Evolutionary conservation across 2,797 vertebrate genomes (phyloP), one percentile per base, ranked within the genome.

Genomic region (Toxotes lorentzi): DNA sequence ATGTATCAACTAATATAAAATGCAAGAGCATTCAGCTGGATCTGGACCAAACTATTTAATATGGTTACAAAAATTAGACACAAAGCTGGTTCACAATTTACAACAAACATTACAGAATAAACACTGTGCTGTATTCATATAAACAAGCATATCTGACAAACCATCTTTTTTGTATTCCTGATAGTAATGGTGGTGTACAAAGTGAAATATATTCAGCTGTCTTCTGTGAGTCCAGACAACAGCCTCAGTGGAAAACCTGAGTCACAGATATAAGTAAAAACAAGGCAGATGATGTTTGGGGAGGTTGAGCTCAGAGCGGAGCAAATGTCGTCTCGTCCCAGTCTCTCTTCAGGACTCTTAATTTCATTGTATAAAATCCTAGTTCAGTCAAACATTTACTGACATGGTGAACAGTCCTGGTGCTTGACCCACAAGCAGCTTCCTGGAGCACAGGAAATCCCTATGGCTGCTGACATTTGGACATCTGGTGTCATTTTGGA

Each of bases 1-100:
- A n/a, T 8, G 8, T 41, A 41, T 41, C 40, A 41, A 41, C 40
- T 41, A 12, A 16, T 43, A 14, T 16, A 4, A 43, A 6, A 43
- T 16, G n/a, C 4, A 43, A 16, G 41, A 43, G 41, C 16, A 43
- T 9, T 48, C 50, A 24, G 5, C 14, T 11, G 23, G 50, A 51
- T 24, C 5, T 51, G 21, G n/a, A 45, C 24, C 16, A 57, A 51
- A 63, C 19, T 1, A 11, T 76, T 67, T 57, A 73, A 69, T 73
- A 23, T 17, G 19, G 47, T 56, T 62, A 67, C 23, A 67, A 67
- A 76, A 27, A 7, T 17, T 34, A 19, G 35, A 17, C 77, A 73
- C 24, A 27, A 43, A 51, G 43, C 11, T 38, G 50, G 12, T n/a
- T 27, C 10, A 67, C n/a, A 47, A 76, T 67, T 17, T 71, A 43